Conservation (phyloP, 2,797 vertebrate species). For the Ciconia nigra region DNA sequence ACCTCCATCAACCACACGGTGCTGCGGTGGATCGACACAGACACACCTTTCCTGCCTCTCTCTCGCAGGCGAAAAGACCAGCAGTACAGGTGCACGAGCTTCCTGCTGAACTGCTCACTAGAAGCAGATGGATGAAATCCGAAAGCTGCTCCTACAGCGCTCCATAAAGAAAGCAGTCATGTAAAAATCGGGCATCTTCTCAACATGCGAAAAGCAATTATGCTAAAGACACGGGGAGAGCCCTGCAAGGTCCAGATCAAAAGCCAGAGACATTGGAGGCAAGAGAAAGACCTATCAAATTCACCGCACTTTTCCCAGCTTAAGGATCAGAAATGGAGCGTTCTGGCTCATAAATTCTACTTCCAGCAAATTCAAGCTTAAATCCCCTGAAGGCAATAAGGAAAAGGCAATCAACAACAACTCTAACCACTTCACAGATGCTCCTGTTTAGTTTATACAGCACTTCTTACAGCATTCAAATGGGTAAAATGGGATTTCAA, state of each 20-base stretch:
- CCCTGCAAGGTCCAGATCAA: neutral
- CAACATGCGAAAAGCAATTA: neutral
- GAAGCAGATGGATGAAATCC: neutral
- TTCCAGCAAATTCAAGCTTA: conserved; percentile 51
- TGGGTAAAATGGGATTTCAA: conserved; percentile 65
- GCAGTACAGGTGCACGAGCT: neutral
- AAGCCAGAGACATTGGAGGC: neutral
- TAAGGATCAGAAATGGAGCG: conserved; percentile 49
- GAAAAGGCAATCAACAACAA: conserved; percentile 55
- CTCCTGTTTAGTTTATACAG: conserved; percentile 40
- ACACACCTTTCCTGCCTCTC: neutral
- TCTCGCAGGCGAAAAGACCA: neutral
- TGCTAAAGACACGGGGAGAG: neutral
- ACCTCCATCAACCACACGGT: rapidly evolving
- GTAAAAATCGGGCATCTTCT: neutral
- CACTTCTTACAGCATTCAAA: conserved; percentile 40
- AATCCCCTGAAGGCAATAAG: conserved; percentile 54
- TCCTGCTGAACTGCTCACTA: neutral
- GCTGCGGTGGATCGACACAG: neutral
- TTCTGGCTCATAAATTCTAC: conserved; percentile 65
- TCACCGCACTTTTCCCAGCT: neutral
- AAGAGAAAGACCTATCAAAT: neutral
- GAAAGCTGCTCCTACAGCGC: neutral
- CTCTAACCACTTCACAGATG: conserved; percentile 70
- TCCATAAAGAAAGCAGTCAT: neutral